Conservation (phyloP, 2,888 invertebrate genomes). For the Meta bourneti region DNA sequence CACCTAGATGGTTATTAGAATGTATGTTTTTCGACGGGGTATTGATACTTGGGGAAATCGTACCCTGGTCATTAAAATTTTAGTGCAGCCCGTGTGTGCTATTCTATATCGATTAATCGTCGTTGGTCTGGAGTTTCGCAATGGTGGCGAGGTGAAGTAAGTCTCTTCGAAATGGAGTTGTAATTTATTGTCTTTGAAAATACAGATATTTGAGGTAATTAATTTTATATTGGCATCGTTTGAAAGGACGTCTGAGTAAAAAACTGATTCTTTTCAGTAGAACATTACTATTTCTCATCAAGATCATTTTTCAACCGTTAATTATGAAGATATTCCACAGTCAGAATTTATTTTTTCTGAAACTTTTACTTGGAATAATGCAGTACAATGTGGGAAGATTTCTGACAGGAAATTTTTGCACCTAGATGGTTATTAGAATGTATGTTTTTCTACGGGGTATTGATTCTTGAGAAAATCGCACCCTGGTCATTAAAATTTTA, state of each 20-base stretch:
- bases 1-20: slow-evolving; percentile 65
- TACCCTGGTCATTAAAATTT: slow-evolving; percentile 44
- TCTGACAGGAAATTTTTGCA: slow-evolving; percentile 62
- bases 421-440: slow-evolving; percentile 56
- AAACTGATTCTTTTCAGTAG: too few relatives aligned
- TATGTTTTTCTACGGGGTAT: slow-evolving; percentile 42
- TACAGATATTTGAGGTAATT: too few relatives aligned
- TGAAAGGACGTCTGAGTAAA: too few relatives aligned
- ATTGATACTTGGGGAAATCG: slow-evolving; percentile 50
- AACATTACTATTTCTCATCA: too few relatives aligned
- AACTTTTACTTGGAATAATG: too few relatives aligned
- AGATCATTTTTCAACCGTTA: too few relatives aligned
- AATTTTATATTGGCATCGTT: too few relatives aligned
- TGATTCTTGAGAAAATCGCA: slow-evolving; percentile 33
- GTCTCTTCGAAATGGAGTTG: too few relatives aligned
- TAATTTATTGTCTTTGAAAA: too few relatives aligned
- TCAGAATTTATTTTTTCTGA: too few relatives aligned
- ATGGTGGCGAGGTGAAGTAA: neutral
- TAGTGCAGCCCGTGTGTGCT: slow-evolving; percentile 11
- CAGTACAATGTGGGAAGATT: slow-evolving; percentile 22
- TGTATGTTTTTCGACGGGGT: slow-evolving; percentile 49
- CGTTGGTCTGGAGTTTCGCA: neutral
- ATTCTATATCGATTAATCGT: slow-evolving; percentile 41
- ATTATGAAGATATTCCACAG: too few relatives aligned
- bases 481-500: slow-evolving; percentile 34